Evolutionary conservation across 2,797 vertebrate genomes (phyloP), one percentile per base, ranked within the genome.

Genomic region (Acanthis flammea): DNA sequence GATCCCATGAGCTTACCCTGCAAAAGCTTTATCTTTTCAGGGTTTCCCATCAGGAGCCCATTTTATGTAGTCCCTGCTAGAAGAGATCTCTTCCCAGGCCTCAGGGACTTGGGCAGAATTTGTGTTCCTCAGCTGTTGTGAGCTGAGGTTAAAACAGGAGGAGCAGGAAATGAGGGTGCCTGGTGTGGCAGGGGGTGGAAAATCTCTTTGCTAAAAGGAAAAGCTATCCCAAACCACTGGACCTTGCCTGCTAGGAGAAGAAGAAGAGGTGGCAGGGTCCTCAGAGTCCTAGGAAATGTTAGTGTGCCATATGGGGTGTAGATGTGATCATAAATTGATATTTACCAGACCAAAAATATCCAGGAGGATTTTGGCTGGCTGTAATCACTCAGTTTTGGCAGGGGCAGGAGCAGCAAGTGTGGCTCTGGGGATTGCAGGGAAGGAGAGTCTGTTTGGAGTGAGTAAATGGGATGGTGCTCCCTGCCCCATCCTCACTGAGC

Each of bases 381-480:
- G 10, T 45, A 70, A 41, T 35, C n/a, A 35, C 17, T 58, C 12
- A 58, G 5, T 71, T 89, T 37, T 35, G 39, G n/a, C 24, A 25
- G 19, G 7, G 55, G 31, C 7, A 37, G 47, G 27, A 35, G 4
- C 55, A 60, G 35, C 14, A 33, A 13, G 21, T 28, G 63, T 71
- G 37, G 42, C 23, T 62, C 14, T 17, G 61, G 55, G 63, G 22
- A 12, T 53, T 67, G 23, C 2, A 6, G 31, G 25, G n/a, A 73
- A 57, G 35, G 14, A 61, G 25, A 1, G 0, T 45, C 80, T 47
- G 30, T 67, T 33, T 65, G 37, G 25, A 41, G 33, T 25, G n/a
- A 71, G 41, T 19, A 51, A 27, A 62, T 33, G 3, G 0, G n/a
- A 14, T 0, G 0, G 10, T 58, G 27, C 3, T 84, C 61, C 47